phyloP scores from a whole-genome alignment of 2,797 vertebrate genomes.

The Anguilla marmorata region DNA sequence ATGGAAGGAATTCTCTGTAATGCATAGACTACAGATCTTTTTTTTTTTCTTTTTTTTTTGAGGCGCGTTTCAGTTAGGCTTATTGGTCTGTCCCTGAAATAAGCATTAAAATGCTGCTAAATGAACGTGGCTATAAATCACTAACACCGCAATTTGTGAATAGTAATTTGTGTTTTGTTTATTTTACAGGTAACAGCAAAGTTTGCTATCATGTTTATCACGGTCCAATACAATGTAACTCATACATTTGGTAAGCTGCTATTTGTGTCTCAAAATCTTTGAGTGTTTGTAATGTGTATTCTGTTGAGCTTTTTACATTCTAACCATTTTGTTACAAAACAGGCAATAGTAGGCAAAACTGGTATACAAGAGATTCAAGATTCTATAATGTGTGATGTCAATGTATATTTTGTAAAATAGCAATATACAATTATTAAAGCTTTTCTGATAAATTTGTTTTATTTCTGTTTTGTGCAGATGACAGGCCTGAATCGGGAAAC shows the following conservation, averaged over 20 bases:
- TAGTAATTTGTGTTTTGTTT: conserved; percentile 25
- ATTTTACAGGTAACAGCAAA: conserved; percentile 74
- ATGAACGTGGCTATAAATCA: neutral
- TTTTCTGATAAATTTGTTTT: neutral
- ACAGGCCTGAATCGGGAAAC: conserved; percentile 68
- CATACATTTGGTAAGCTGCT: conserved; percentile 69
- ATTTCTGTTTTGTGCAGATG: conserved; percentile 60
- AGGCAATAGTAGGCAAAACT: neutral
- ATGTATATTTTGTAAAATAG: neutral
- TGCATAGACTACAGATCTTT: neutral
- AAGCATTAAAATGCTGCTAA: neutral
- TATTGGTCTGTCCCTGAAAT: neutral
- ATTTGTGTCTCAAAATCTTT: neutral
- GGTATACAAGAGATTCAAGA: neutral
- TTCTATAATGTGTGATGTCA: neutral
- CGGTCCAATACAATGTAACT: conserved; percentile 83
- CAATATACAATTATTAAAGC: neutral
- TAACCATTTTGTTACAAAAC: neutral
- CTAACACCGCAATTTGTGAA: neutral
- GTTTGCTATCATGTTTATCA: conserved; percentile 79
- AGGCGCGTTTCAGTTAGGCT: too few relatives aligned
- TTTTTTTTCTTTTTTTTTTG: neutral
- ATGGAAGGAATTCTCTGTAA: neutral
- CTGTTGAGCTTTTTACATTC: conserved; percentile 5
- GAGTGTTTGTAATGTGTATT: neutral